Evolutionary conservation across 2,797 vertebrate genomes (phyloP), one percentile per base, ranked within the genome.

Genomic region (Parambassis ranga): DNA sequence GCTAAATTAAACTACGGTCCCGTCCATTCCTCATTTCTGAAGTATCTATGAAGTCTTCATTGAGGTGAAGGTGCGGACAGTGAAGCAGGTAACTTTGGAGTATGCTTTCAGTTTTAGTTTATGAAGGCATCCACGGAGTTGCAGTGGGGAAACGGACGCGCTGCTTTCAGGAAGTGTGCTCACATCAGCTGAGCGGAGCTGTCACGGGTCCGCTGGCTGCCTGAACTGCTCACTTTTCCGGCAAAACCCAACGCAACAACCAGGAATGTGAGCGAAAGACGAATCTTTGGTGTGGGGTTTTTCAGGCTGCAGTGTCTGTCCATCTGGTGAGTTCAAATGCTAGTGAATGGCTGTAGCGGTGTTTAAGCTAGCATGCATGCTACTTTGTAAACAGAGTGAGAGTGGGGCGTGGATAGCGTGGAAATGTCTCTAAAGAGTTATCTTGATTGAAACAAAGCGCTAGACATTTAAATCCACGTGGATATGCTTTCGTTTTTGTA

Each of bases 151-250:
- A 46, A 27, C 36, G 16, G 31, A 32, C 8, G 4, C 24, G 37
- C 26, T 30, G 74, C 35, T 18, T 66, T 23, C 77, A 76, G 87
- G 87, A 87, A 85, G 82, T 58, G 67, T 10, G 47, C 38, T 28
- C 35, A 7, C 14, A 42, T 71, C 79, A 74, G 79, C 83, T 67
- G 79, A 72, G 69, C 0, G 52, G 1, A 35, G 14, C 46, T 5
- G 49, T 47, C 56, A 59, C 76, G 58, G 63, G 20, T 57, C 51
- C 28, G 38, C 51, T 30, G 30, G 8, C 20, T 16, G 11, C 32
- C 13, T 22, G 42, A n/a, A 37, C 38, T 26, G 43, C 43, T 1
- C n/a, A 24, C 48, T 50, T 31, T 53, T 49, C 22, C 39, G 0
- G 16, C 15, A 8, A 26, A 4, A 13, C 19, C 6, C 24, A 39